Base-by-base conservation (phyloP, 2,888 invertebrate species). In the Ichneumoninae sp. region DNA sequence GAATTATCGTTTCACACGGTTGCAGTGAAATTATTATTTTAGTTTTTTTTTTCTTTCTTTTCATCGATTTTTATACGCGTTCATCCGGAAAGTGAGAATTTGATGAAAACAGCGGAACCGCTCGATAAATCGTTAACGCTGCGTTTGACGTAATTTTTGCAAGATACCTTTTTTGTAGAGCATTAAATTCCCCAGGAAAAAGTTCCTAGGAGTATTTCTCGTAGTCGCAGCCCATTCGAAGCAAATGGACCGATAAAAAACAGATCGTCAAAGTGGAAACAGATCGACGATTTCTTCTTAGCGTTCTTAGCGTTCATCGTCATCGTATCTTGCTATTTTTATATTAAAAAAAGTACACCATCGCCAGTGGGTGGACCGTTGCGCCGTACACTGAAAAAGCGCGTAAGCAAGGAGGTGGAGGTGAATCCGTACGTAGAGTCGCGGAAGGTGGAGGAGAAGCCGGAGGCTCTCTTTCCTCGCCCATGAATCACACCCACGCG, bases 401-500 rank as follows among this genome's bases (percentile, higher is more conserved):
- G 60, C 52, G 75, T 76, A 83, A 82, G 80, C 54, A 82, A 76
- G 83, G 82, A 79, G 85, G 82, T 79, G 83, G 81, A 80, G 82
- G 77, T 70, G 80, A 60, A 80, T 70, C 70, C 72, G 50, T 77
- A 83, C 83, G 78, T 74, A 70, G 78, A 30, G 19, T 80, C 74
- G 50, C 74, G 69, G 78, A 80, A 82, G 75, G 83, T 74, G 83
- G 86, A 80, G 74, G 85, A 84, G 85, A 84, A 87, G 84, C 89
- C 83, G 82, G 86, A 82, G 83, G 88, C 81, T 87, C 86, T 86
- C 87, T 90, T 89, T 88, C 87, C 87, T 87, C 54, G 88, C 83
- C 88, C 90, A 91, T 93, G 91, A 92, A 93, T 93, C 93, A 92
- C 92, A 88, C 92, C 93, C 91, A 92, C 92, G 91, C 92, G 91